Evolutionary conservation across 2,888 invertebrate genomes (phyloP).

Genomic region (Macrosiphum euphorbiae): DNA sequence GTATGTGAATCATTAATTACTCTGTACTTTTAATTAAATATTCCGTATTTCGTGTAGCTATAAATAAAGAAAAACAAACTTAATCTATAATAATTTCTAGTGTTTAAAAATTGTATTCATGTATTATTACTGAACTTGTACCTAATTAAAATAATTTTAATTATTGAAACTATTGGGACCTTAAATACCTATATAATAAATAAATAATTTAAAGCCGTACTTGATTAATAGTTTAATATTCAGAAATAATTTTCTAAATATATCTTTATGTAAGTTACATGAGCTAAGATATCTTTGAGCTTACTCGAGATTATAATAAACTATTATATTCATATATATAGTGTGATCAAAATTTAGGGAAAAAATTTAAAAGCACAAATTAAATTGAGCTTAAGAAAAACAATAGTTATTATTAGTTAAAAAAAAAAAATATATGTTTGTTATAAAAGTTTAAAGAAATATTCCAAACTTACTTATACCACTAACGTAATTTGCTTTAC

Average conservation of each 20-base stretch:
- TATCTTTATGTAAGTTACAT: not conserved
- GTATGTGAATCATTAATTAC: constrained; percentile 8
- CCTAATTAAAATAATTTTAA: not conserved
- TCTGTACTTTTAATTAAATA: constrained; percentile 9
- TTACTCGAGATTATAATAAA: not conserved
- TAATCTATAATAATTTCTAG: not conserved
- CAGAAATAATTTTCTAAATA: not conserved
- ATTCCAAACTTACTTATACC: not conserved
- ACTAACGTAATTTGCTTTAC: not conserved
- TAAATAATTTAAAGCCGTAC: not conserved
- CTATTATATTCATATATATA: not conserved
- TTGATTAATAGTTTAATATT: not conserved
- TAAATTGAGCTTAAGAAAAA: not conserved
- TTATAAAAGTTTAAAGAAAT: not conserved
- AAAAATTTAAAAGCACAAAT: not conserved
- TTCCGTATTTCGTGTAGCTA: not conserved
- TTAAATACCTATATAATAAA: not conserved
- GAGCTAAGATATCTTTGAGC: not conserved
- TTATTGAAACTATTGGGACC: not conserved
- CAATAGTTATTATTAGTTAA: not conserved
- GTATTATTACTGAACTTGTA: not conserved
- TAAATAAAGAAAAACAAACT: not conserved
- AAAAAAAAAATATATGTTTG: not conserved
- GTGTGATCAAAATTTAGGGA: not conserved
- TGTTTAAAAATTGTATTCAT: not conserved